These are phyloP conservation scores for Takifugu flavidus DNA, from an alignment of 2,113 vertebrate genomes.

Conservation along the genomic window DNA sequence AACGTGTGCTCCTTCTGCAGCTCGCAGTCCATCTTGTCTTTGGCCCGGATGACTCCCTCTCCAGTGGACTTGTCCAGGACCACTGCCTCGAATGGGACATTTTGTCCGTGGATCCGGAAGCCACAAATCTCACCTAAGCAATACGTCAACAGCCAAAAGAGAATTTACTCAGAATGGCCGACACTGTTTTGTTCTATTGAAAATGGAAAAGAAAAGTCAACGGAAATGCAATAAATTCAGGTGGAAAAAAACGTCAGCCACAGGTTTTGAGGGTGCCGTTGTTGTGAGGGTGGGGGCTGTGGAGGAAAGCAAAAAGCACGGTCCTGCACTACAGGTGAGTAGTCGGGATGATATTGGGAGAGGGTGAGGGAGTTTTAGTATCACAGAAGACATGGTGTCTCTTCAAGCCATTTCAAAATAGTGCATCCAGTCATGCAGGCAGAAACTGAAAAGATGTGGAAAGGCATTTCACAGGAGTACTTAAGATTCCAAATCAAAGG, in stretches of 20 bases:
- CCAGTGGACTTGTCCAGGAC: conserved; percentile 97
- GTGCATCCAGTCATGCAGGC: conserved; percentile 99
- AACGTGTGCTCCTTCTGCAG: conserved; percentile 97
- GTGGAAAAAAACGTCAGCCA: conserved; percentile 63
- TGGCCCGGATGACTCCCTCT: conserved; percentile 89
- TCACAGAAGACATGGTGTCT: conserved; percentile 79
- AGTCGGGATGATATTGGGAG: conserved; percentile 58
- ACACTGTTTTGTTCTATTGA: background rate
- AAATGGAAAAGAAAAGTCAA: conserved; percentile 21
- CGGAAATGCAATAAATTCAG: conserved; percentile 53
- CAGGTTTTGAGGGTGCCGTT: conserved; percentile 79
- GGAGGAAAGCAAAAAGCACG: conserved; percentile 84
- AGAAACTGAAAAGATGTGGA: conserved; percentile 84
- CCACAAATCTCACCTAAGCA: conserved; percentile 94
- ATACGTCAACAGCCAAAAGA: conserved; percentile 55
- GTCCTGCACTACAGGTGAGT: conserved; percentile 83
- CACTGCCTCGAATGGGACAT: conserved; percentile 95
- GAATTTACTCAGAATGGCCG: conserved; percentile 36
- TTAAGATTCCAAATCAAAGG: conserved; percentile 73
- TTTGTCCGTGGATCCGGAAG: conserved; percentile 95
- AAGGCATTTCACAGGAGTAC: conserved; percentile 99
- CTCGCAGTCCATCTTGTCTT: conserved; percentile 93
- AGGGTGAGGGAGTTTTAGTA: conserved; percentile 78
- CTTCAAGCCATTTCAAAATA: conserved; percentile 91
- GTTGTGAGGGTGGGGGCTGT: conserved; percentile 82